Base-by-base conservation (phyloP, 2,797 vertebrate species). In the Coreius guichenoti region DNA sequence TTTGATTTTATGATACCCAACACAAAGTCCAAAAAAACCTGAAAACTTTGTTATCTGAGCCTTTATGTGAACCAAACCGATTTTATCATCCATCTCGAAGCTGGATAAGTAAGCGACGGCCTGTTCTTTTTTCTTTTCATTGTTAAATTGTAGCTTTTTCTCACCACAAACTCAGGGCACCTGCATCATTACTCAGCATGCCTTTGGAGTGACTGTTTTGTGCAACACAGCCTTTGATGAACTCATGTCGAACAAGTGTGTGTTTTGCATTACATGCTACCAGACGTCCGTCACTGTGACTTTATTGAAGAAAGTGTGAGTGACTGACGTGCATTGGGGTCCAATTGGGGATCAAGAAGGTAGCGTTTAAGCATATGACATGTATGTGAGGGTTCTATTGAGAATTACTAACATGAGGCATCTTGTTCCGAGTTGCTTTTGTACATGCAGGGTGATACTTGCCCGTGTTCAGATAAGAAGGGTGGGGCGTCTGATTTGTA, bases 391-490 rank as follows among this genome's bases (percentile, higher is more conserved):
- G 65, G 51, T 79, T 70, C 70, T 86, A 26, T 58, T 33, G 76
- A 69, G 56, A 51, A 70, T 43, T 67, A 82, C 58, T 75, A 69
- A 80, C 63, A 82, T 74, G 74, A 89, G 68, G 63, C 80, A 85
- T 86, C 80, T 79, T 81, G 82, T 88, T 81, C 49, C 69, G 9
- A 73, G 26, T n/a, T 81, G 29, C 69, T 69, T 78, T 79, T 80
- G 74, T 33, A 69, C 75, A 82, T 74, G 33, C 83, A 82, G 80
- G 83, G 75, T 82, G 23, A 74, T 83, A 79, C 84, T 82, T 85
- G 83, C 80, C 74, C 84, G 43, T 74, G 75, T 80, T 79, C 84
- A 80, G 84, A 86, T 81, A 79, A 87, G 58, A 85, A 63, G 63
- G 61, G 79, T 67, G 73, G 68, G 74, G 80, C 29, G 43, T 83